These are phyloP conservation scores for Dryomyza anilis DNA, from an alignment of 2,888 invertebrate species.

Conservation along the genomic window DNA sequence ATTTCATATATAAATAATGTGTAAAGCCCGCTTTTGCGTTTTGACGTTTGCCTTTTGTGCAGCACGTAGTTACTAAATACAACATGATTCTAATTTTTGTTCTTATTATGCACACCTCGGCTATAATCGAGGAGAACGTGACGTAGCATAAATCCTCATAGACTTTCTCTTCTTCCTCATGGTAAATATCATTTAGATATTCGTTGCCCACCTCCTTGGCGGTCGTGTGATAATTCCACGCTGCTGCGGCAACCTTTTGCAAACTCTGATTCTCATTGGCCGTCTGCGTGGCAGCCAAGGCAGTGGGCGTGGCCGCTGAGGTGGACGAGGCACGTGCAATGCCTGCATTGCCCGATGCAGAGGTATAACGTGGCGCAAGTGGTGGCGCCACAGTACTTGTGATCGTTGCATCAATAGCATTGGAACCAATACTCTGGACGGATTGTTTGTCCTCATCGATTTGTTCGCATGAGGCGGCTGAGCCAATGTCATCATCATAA, in stretches of 20 bases:
- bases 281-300: slow-evolving; percentile 1
- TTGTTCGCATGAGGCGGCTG: slow-evolving; percentile 53
- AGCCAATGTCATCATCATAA: slow-evolving; percentile 54
- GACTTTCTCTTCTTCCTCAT: slow-evolving; percentile 74
- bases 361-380: slow-evolving; percentile 3
- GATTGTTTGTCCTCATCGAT: slow-evolving; percentile 46
- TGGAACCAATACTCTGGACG: slow-evolving; percentile 35
- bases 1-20: background rate
- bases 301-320: slow-evolving; percentile 10
- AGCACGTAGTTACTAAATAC: background rate
- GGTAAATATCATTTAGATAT: slow-evolving; percentile 56
- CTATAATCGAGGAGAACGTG: slow-evolving; percentile 73
- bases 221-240: slow-evolving; percentile 54
- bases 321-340: slow-evolving; percentile 21
- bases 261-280: slow-evolving; percentile 45
- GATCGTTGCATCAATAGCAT: slow-evolving; percentile 1
- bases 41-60: background rate
- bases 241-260: slow-evolving; percentile 54
- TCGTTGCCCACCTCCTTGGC: slow-evolving; percentile 52
- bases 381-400: slow-evolving; percentile 6
- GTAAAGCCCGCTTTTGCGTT: background rate
- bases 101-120: slow-evolving; percentile 66
- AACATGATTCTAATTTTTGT: background rate
- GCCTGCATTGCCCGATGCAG: slow-evolving; percentile 13
- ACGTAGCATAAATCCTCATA: slow-evolving; percentile 90